Conservation (phyloP, 2,888 invertebrate species). For the Pollenia griseotomentosa region DNA sequence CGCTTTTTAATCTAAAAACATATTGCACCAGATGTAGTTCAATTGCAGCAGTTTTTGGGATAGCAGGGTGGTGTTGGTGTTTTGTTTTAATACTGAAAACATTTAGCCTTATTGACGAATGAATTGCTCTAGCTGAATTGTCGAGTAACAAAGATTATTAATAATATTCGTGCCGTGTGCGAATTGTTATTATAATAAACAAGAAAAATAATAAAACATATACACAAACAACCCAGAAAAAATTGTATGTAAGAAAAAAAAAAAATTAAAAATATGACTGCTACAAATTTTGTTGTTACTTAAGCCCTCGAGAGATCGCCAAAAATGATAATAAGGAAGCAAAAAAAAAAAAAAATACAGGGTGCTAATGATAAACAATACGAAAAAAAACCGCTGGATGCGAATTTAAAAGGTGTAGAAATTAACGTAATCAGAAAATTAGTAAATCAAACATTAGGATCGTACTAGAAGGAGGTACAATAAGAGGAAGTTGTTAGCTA, state of each 20-base stretch:
- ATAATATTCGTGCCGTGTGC: constrained; percentile 75
- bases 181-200: constrained; percentile 63
- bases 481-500: no score
- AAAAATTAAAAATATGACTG: no score
- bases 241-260: not conserved
- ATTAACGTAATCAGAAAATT: no score
- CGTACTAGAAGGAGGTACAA: not conserved
- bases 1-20: constrained; percentile 12
- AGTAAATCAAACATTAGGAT: not conserved
- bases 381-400: no score
- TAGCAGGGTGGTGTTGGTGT: not conserved
- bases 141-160: constrained; percentile 47
- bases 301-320: not conserved
- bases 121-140: constrained; percentile 21
- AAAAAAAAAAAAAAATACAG: not conserved
- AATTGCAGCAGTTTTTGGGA: not conserved
- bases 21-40: constrained; percentile 14
- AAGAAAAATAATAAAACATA: not conserved
- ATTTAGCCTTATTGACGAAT: constrained; percentile 33
- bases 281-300: no score
- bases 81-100: constrained; percentile 7
- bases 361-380: not conserved
- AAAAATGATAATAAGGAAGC: not conserved
- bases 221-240: no score
- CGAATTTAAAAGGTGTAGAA: no score